Percentiles rank a stretch among this genome's conserved stretches.
Evolutionary conservation across 2,113 vertebrate genomes (phyloP).

Genomic region (Thymallus thymallus): DNA sequence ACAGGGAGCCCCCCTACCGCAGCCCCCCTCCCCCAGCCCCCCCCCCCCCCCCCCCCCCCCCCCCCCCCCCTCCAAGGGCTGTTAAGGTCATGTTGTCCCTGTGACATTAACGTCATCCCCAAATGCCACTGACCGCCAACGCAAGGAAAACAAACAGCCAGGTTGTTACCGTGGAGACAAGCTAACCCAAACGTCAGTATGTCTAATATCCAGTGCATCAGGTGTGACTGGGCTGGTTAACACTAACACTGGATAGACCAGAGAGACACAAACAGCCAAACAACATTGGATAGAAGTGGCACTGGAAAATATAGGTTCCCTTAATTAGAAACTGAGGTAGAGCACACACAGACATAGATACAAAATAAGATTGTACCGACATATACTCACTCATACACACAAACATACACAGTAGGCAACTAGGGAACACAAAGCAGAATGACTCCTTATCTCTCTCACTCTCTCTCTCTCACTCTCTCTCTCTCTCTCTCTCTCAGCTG

Average conservation of each 20-base stretch:
- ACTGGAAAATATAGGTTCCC: background rate
- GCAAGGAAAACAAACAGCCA: constrained; percentile 53
- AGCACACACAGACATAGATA: too few species aligned
- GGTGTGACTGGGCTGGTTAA: too few species aligned
- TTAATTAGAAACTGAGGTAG: too few species aligned
- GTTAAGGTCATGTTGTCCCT: constrained; percentile 67
- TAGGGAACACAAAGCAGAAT: background rate
- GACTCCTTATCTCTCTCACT: background rate
- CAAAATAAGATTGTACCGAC: too few species aligned
- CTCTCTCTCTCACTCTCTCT: background rate
- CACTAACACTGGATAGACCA: too few species aligned
- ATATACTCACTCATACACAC: too few species aligned
- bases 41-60: background rate
- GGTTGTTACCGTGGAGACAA: constrained; percentile 18
- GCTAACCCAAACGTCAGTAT: too few species aligned
- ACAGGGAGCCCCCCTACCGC: background rate
- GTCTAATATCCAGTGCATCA: too few species aligned
- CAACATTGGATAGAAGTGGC: too few species aligned
- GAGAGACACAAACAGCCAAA: too few species aligned
- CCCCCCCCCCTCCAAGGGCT: constrained; percentile 39
- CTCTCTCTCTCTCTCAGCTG: background rate
- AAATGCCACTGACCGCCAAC: constrained; percentile 66
- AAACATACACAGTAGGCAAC: too few species aligned
- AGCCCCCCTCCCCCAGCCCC: background rate
- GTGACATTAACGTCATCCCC: constrained; percentile 64